phyloP scores from a whole-genome alignment of 2,797 vertebrate species.

The Alcedo quadribrachys region DNA sequence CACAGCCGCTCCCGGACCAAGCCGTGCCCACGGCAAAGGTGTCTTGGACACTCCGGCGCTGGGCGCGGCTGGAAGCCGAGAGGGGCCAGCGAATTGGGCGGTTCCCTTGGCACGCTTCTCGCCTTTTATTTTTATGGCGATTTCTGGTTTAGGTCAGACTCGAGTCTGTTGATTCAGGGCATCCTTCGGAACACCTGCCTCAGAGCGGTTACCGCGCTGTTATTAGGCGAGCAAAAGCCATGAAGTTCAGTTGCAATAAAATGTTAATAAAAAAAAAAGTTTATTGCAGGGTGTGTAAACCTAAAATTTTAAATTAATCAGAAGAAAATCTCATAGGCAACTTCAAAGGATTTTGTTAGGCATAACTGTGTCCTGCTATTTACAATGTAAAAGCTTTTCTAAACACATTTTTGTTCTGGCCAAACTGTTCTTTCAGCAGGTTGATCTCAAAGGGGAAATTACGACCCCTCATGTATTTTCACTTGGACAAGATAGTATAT shows the following conservation, averaged over 20 bases:
- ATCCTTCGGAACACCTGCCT: conserved; percentile 81
- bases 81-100: not conserved
- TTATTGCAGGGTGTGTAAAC: conserved; percentile 77
- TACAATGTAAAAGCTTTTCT: not conserved
- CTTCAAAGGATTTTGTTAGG: conserved; percentile 54
- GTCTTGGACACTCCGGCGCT: not conserved
- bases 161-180: conserved; percentile 45
- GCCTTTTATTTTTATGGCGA: not conserved
- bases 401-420: not conserved
- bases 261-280: conserved; percentile 70
- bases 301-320: conserved; percentile 74
- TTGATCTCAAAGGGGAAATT: not conserved
- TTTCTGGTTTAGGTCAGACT: conserved; percentile 51
- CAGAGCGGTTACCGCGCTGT: conserved; percentile 61
- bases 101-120: not conserved
- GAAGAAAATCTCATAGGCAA: conserved; percentile 19
- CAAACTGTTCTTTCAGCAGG: not conserved
- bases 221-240: conserved; percentile 72
- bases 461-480: not conserved
- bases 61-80: not conserved
- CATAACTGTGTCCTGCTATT: not conserved
- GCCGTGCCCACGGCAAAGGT: too few species aligned
- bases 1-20: not conserved
- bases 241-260: conserved; percentile 78
- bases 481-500: accelerated